phyloP scores from a whole-genome alignment of 1,140 invertebrate species.

The Plutomurus gul region DNA sequence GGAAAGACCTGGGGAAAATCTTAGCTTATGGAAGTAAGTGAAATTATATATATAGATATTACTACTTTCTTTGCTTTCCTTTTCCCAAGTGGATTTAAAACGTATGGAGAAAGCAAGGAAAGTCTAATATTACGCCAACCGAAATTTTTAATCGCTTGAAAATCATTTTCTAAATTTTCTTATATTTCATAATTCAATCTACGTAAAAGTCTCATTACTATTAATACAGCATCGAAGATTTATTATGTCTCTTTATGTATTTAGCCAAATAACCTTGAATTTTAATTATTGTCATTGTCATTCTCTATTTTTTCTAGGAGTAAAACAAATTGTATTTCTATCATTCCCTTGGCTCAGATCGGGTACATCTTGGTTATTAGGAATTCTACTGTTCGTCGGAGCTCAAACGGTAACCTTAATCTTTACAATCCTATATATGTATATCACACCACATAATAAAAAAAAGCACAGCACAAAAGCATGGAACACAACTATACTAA shows the following conservation, averaged over 20 bases:
- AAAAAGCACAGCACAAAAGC: background rate
- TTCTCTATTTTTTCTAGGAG: background rate
- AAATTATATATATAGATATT: too few species aligned
- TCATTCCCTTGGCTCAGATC: background rate
- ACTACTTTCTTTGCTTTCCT: background rate
- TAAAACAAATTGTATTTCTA: conserved; percentile 5
- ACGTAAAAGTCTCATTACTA: background rate
- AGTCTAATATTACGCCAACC: background rate
- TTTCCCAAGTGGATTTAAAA: too few species aligned
- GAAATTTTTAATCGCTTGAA: background rate
- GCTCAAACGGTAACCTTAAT: conserved; percentile 40
- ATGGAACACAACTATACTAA: background rate
- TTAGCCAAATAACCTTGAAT: background rate
- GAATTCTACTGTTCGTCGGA: conserved; percentile 38
- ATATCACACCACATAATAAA: background rate
- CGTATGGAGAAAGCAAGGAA: too few species aligned
- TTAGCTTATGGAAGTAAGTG: conserved; percentile 40
- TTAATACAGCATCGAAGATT: background rate
- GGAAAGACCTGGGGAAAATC: conserved; percentile 34
- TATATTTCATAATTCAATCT: too few species aligned
- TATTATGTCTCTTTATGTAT: background rate
- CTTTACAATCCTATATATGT: background rate
- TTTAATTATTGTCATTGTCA: background rate
- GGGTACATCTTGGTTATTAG: conserved; percentile 5
- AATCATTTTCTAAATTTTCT: background rate